Conservation (phyloP, 1,140 invertebrate species). For the Dreissena rostriformis region DNA sequence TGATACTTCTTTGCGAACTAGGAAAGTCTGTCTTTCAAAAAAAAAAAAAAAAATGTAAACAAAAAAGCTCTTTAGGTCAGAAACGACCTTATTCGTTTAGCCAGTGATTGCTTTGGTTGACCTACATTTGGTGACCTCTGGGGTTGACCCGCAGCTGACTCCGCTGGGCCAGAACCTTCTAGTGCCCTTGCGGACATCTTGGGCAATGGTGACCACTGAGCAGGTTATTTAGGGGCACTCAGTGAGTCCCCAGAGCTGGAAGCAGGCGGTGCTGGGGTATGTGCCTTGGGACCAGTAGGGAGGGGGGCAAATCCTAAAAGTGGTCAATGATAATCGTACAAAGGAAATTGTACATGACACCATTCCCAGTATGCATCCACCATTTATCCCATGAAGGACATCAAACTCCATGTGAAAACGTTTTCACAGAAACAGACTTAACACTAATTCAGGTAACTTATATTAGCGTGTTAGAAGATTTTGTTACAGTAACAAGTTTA, state of each 20-base stretch:
- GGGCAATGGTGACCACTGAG: conserved; percentile 53
- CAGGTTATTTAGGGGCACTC: conserved; percentile 56
- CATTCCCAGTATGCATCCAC: too few relatives aligned
- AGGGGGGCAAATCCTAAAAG: conserved; percentile 83
- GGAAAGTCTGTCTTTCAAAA: too few relatives aligned
- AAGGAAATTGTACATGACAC: neutral
- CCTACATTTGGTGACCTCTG: conserved; percentile 22
- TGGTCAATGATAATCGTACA: neutral
- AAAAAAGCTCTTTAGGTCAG: too few relatives aligned
- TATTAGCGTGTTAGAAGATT: too few relatives aligned
- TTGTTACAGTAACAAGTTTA: too few relatives aligned
- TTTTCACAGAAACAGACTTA: too few relatives aligned
- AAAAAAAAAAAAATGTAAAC: too few relatives aligned
- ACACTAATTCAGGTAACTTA: too few relatives aligned
- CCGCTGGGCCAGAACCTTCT: neutral
- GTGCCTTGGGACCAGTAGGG: conserved; percentile 71
- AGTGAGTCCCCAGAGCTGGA: conserved; percentile 62
- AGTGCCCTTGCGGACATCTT: conserved; percentile 35
- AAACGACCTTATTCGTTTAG: too few relatives aligned
- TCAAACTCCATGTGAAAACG: too few relatives aligned
- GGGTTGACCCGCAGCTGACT: neutral
- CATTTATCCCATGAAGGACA: too few relatives aligned
- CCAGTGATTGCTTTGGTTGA: neutral
- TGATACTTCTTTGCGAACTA: too few relatives aligned
- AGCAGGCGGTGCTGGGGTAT: conserved; percentile 46